Evolutionary conservation across 2,888 invertebrate species (phyloP), one percentile per base, ranked within the genome.

Genomic region (Malachius bipustulatus): DNA sequence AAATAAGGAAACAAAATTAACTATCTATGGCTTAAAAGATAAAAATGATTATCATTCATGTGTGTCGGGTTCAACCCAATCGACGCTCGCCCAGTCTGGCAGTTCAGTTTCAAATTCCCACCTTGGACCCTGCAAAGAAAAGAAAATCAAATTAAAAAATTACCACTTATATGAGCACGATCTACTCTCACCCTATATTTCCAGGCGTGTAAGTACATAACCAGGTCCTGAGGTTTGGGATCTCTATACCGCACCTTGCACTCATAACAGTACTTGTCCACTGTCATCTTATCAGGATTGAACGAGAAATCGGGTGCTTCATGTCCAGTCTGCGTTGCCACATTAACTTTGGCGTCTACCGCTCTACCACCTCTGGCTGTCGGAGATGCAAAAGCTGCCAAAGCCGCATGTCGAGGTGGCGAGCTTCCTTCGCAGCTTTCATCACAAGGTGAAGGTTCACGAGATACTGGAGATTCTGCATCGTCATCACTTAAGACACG

Each of bases 171-270:
- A 19, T 8, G 6, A 19, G n/a, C 24, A 19, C 24, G 24, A n/a
- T 19, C 6, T n/a, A 19, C 6, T 40, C 58, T 58, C 58, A 83
- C 83, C 74, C 78, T 79, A 62, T 89, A 89, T 55, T 85, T 85
- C 84, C 87, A 87, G 16, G 94, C 94, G 64, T 96, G 96, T 29
- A 96, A 73, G 64, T 89, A 96, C 88, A 96, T 90, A 48, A 93
- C 82, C 40, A 96, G 73, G 62, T 94, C 90, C 47, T 83, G 76
- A 0, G 89, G 87, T 43, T 83, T 77, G 0, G 96, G 94, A 63
- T 96, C 94, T 45, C 85, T 70, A 66, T 88, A 93, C 40, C 84
- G 73, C 38, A 88, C 83, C 63, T 87, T 87, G 64, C 94, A 96
- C 63, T 91, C 89, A 60, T 85, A 83, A 66, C 94, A 96, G 59